A percentile compares a stretch with the other conserved stretches of the same genome.
These are phyloP conservation scores for Apoderus coryli DNA, from an alignment of 2,888 invertebrate genomes.

Conservation along the genomic window DNA sequence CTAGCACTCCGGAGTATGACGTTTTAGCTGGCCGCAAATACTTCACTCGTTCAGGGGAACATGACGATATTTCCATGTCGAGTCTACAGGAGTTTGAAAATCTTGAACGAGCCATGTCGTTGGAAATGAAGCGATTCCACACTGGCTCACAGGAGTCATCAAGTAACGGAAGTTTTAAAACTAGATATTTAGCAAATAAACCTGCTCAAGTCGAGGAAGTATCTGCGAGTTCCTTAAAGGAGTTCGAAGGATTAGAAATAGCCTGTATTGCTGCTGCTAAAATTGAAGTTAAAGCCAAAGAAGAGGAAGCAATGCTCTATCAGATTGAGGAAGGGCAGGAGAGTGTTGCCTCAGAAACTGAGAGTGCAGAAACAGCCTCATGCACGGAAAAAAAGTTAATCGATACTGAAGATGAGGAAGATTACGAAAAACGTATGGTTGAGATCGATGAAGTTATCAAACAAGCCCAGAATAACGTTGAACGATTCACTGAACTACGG, in stretches of 20 bases:
- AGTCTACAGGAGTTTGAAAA: constrained; percentile 92
- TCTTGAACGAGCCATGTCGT: constrained; percentile 67
- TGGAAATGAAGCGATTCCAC: constrained; percentile 59
- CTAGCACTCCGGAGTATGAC: constrained; percentile 87
- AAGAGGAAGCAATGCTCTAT: constrained; percentile 64
- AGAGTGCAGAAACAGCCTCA: constrained; percentile 45
- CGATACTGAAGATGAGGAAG: constrained; percentile 41
- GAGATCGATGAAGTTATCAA: constrained; percentile 54
- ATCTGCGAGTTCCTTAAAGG: constrained; percentile 74
- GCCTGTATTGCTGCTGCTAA: constrained; percentile 74
- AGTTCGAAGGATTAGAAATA: constrained; percentile 83
- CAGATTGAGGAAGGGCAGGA: constrained; percentile 39
- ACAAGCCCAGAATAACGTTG: constrained; percentile 51
- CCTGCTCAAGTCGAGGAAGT: constrained; percentile 73
- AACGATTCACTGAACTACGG: constrained; percentile 42
- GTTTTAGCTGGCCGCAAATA: constrained; percentile 70
- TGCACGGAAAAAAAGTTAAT: constrained; percentile 43
- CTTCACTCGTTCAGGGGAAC: constrained; percentile 68
- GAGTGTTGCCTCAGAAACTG: constrained; percentile 39
- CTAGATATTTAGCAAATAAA: constrained; percentile 51
- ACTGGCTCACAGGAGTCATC: constrained; percentile 70
- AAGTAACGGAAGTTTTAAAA: constrained; percentile 67
- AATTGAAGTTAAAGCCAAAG: constrained; percentile 69
- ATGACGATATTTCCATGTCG: constrained; percentile 83
- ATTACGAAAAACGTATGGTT: constrained; percentile 50